These are phyloP conservation scores for Eudyptes chrysolophus DNA, from an alignment of 2,113 vertebrate species.

Conservation along the genomic window DNA sequence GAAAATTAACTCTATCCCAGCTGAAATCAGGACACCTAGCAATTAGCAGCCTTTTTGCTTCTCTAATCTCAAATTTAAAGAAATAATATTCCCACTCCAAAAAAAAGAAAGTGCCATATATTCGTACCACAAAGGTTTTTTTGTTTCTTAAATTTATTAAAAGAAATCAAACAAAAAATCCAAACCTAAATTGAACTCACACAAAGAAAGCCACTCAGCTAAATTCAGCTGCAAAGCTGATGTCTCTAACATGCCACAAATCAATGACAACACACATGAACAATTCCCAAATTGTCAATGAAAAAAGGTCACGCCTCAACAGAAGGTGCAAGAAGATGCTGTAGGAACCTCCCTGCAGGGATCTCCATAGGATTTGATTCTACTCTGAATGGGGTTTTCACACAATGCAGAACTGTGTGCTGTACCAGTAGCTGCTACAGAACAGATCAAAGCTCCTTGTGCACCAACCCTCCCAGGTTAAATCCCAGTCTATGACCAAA, in stretches of 20 bases:
- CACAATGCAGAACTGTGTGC: background rate
- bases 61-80: background rate
- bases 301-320: background rate
- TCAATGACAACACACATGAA: background rate
- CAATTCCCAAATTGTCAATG: background rate
- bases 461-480: background rate
- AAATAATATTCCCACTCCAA: background rate
- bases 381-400: background rate
- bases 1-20: no score
- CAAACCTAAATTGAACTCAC: background rate
- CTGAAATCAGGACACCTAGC: no score
- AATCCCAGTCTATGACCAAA: background rate
- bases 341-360: background rate
- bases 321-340: background rate
- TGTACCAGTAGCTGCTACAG: background rate
- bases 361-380: background rate
- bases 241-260: background rate
- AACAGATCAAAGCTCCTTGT: background rate
- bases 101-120: background rate
- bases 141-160: background rate
- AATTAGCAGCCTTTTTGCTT: background rate
- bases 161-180: background rate
- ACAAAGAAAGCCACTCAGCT: background rate
- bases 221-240: background rate
- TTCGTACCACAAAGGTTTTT: background rate